Evolutionary conservation across 2,888 invertebrate species (phyloP), one percentile per base, ranked within the genome.

Genomic region (Caenorhabditis macrosperma): DNA sequence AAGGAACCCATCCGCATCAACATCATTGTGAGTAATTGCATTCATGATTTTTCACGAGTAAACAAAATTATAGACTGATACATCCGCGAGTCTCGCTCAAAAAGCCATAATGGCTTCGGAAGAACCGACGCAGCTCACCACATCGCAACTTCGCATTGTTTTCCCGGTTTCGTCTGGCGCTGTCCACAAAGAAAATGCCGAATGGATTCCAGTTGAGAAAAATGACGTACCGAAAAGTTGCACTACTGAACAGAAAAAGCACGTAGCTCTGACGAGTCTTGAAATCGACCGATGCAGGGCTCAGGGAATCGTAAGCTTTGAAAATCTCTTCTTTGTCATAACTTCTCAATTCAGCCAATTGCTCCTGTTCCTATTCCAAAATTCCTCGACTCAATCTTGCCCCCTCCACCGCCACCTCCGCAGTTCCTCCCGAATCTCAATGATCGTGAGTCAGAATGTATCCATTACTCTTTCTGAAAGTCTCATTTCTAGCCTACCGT

Each of bases 101-200:
- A 75, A 76, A 50, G 75, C 80, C 1, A 9, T 80, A 0, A 64
- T 35, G 7, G 64, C 69, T 0, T 26, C 69, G 0, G 71, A 80
- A 60, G 72, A 81, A 28, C 44, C 64, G 6, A 50, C 60, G 2
- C 67, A 60, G n/a, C 46, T 83, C 12, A 78, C 63, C n/a, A 24
- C 79, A 1, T 61, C 81, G 10, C 46, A 74, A 35, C 64, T 88
- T 10, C 76, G 84, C 3, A 54, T 82, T 4, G 80, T 86, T 20
- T 88, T 84, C 74, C 88, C 88, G 5, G 87, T 88, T 2, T 87
- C 87, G 0, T 85, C 84, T 50, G 88, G 88, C 26, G 82, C 72
- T n/a, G 81, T 84, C 10, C 86, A 87, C 50, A 83, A 82, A 59
- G 85, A 85, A 41, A 83, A 78, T 22, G 52, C 72, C 2, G 82